Percentiles rank a stretch among this genome's conserved stretches.
Conservation (phyloP, 2,888 invertebrate species). For the Clistopyga incitator region DNA sequence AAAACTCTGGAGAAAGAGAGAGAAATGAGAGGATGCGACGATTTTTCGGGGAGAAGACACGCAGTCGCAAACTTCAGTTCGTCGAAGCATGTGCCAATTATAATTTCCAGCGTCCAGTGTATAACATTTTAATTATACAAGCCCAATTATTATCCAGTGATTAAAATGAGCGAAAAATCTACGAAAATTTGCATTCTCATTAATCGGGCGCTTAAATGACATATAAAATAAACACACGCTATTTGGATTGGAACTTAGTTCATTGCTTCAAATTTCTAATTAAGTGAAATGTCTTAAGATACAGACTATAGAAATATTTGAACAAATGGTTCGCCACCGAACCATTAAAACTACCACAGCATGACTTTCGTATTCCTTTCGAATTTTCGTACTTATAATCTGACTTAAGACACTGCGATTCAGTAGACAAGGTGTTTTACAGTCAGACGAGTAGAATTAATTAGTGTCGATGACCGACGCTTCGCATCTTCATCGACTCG, state of each 20-base stretch:
- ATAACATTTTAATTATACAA: background rate
- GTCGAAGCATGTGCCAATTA: background rate
- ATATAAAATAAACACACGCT: background rate
- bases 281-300: background rate
- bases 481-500: background rate
- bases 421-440: conserved; percentile 4
- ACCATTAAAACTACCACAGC: background rate
- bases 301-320: background rate
- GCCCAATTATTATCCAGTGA: no score
- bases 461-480: background rate
- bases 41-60: background rate
- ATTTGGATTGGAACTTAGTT: background rate
- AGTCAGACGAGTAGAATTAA: background rate
- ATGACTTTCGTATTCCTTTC: background rate
- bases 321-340: background rate
- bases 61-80: background rate
- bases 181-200: background rate
- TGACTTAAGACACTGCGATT: background rate
- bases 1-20: background rate
- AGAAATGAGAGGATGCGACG: background rate
- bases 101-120: background rate
- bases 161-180: background rate
- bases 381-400: background rate
- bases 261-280: background rate
- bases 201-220: background rate